phyloP scores from a whole-genome alignment of 2,113 vertebrate species.

The Hiodon alosoides region DNA sequence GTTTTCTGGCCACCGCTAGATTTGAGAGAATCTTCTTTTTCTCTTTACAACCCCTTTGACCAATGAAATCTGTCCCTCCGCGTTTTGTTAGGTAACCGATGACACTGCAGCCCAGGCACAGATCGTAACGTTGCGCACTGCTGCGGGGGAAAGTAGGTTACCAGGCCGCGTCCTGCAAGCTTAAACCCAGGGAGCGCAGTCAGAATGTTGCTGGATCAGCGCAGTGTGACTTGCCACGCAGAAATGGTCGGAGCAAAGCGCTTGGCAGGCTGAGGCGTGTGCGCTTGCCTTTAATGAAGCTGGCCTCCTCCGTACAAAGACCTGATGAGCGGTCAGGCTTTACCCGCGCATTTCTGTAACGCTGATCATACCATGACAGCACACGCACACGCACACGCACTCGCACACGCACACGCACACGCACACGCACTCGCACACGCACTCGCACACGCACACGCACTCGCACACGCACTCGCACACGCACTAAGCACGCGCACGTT shows the following conservation, averaged over 20 bases:
- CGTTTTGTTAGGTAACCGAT: slow-evolving; percentile 69
- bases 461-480: no score
- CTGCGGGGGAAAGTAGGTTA: slow-evolving; percentile 82
- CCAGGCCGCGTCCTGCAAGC: slow-evolving; percentile 84
- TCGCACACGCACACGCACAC: no score
- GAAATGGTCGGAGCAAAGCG: slow-evolving; percentile 57
- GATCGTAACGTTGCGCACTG: slow-evolving; percentile 59
- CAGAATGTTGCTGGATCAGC: slow-evolving; percentile 63
- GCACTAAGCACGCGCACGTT: no score
- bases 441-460: no score
- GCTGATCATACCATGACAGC: slow-evolving; percentile 34
- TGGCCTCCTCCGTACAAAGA: slow-evolving; percentile 30
- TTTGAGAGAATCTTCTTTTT: no score
- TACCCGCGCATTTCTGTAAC: slow-evolving; percentile 41
- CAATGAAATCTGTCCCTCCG: no score
- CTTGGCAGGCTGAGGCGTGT: slow-evolving; percentile 15
- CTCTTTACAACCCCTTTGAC: no score
- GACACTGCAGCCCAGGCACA: slow-evolving; percentile 65
- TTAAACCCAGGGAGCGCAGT: slow-evolving; percentile 69
- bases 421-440: no score
- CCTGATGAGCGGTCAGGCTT: slow-evolving; percentile 44
- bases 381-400: neutral
- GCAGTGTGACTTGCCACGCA: slow-evolving; percentile 76
- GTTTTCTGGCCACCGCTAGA: no score
- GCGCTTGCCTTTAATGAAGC: slow-evolving; percentile 57